Evolutionary conservation across 2,888 invertebrate genomes (phyloP), one percentile per base, ranked within the genome.

Genomic region (Acleris literana): DNA sequence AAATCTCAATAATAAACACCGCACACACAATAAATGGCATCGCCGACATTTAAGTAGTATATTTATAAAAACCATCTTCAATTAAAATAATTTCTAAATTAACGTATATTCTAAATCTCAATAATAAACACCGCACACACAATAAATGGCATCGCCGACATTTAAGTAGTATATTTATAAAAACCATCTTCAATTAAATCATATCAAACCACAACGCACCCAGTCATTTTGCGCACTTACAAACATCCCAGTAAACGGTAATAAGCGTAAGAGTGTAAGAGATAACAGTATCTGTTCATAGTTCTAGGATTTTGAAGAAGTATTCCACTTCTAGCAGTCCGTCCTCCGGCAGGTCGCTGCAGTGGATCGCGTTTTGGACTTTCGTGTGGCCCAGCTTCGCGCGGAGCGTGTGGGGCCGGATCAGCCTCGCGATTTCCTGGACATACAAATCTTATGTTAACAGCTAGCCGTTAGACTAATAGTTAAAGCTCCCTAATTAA

Each of bases 301-400:
- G 80, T 72, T 88, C 86, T 71, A 96, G 83, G 77, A 96, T 95
- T 88, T 96, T 96, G 82, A 96, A 97, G 83, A 96, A 95, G 85
- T 96, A 96, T 85, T 96, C 96, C 62, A 96, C 93, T 93, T 99
- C 99, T 63, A 97, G 86, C 29, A 94, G 80, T 0, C 96, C 96
- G 88, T 99, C 98, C 82, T 98, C 98, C 0, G 96, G 94, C 64
- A 99, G 92, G 92, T 99, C 99, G 22, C 99, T 98, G 82, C 98
- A 98, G 84, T 99, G 99, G 7, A 99, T 93, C 5, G 97, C 98
- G 88, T 99, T 99, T 80, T 95, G 94, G 22, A 97, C 94, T 88
- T 96, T 97, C 51, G 95, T 95, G 51, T 93, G 94, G 0, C 99
- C 99, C 86, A 96, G 97, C 77, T 94, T 94, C 1, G 98, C 98